Percentiles rank a stretch among this genome's conserved stretches.
These are phyloP conservation scores for Amiota communis DNA, from an alignment of 2,888 invertebrate species.

Conservation along the genomic window DNA sequence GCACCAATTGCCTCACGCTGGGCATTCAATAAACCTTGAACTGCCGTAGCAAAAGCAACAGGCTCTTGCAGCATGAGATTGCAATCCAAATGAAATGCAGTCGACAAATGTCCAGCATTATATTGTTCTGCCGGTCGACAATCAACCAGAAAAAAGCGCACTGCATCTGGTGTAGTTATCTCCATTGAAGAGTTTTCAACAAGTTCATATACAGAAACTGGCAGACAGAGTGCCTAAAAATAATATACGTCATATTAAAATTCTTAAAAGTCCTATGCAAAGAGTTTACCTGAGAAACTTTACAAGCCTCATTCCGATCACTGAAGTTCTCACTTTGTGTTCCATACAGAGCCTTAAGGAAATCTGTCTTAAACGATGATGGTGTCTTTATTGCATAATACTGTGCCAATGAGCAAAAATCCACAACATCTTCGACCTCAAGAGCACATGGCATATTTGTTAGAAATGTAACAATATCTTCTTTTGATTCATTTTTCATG, in stretches of 20 bases:
- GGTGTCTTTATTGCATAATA: slow-evolving; percentile 96
- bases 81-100: slow-evolving; percentile 98
- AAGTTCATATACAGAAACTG: slow-evolving; percentile 95
- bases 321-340: slow-evolving; percentile 74
- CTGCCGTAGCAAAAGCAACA: slow-evolving; percentile 93
- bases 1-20: slow-evolving; percentile 90
- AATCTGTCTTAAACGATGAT: slow-evolving; percentile 90
- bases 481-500: slow-evolving; percentile 82
- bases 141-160: slow-evolving; percentile 96
- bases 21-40: slow-evolving; percentile 89
- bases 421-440: slow-evolving; percentile 94
- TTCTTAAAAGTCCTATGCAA: no score
- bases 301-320: slow-evolving; percentile 73
- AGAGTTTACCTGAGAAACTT: slow-evolving; percentile 61
- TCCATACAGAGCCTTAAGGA: slow-evolving; percentile 79
- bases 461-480: slow-evolving; percentile 80
- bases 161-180: slow-evolving; percentile 77
- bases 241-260: slow-evolving; percentile 57
- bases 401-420: slow-evolving; percentile 97
- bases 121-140: slow-evolving; percentile 97
- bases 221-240: slow-evolving; percentile 90
- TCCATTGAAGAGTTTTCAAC: slow-evolving; percentile 86
- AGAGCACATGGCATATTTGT: slow-evolving; percentile 87
- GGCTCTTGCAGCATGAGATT: slow-evolving; percentile 98
- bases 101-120: slow-evolving; percentile 96